These are phyloP conservation scores for Synergus japonicus DNA, from an alignment of 2,888 invertebrate genomes.

Conservation along the genomic window DNA sequence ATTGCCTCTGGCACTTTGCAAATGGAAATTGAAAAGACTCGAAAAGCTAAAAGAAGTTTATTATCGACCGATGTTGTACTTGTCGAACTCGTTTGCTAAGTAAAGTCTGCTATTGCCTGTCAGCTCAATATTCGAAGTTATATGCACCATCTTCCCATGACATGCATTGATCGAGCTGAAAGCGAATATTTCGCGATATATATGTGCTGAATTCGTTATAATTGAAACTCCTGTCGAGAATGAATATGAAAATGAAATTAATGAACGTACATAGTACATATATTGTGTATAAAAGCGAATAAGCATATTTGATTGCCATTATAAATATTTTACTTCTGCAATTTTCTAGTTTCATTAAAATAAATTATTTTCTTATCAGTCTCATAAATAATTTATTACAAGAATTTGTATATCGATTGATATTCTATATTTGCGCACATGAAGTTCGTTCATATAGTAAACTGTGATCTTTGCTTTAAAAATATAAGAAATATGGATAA, in stretches of 20 bases:
- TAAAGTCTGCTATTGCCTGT: slow-evolving; percentile 19
- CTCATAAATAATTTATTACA: no score
- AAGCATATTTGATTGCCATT: neutral
- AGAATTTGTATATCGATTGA: no score
- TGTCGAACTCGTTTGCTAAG: slow-evolving; percentile 32
- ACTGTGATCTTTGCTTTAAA: no score
- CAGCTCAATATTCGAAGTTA: slow-evolving; percentile 20
- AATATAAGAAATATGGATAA: no score
- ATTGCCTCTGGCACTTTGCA: neutral
- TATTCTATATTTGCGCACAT: no score
- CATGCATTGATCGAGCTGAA: neutral
- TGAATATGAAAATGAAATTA: neutral
- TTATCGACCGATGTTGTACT: slow-evolving; percentile 5
- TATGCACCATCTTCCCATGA: slow-evolving; percentile 11
- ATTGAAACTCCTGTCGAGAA: neutral
- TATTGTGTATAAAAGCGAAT: neutral
- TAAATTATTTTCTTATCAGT: no score
- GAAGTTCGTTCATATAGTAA: no score
- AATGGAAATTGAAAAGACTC: neutral
- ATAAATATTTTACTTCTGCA: neutral
- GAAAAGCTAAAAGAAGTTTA: neutral
- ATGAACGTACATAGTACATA: neutral
- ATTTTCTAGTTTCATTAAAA: neutral
- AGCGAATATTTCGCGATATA: neutral
- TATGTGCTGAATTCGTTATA: neutral